Evolutionary conservation across 2,113 vertebrate genomes (phyloP), one percentile per base, ranked within the genome.

Genomic region (Rhadina sibilatrix): DNA sequence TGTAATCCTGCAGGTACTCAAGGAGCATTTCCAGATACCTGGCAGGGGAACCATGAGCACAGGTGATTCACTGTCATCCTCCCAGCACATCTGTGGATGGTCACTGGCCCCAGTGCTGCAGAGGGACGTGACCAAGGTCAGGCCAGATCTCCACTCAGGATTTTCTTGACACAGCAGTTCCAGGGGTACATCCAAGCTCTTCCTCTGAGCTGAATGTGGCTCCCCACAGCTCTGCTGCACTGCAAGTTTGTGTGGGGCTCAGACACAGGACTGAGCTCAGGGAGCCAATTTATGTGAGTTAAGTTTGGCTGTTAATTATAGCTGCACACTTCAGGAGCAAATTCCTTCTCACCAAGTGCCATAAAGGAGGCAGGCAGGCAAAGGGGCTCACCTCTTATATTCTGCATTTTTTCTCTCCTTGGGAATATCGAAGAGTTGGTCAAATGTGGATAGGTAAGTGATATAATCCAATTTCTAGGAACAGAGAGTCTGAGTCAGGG

Each of bases 1-100:
- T 99, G 97, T 99, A 99, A 89, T 99, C 99, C 97, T 99, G 99
- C 46, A 99, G 98, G 87, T 99, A 99, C 96, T 99, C 99, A 25
- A 99, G 98, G 56, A 99, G 98, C 98, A 99, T 99, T 96, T 99
- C 99, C 47, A 99, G 93, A 83, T 99, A 99, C 96, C 99, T 99
- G 93, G 44, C 12, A 93, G 25, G 92, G 44, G 27, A 93, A 83
- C 12, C 52, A 72, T 1, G 1, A 79, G 69, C 53, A 92, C 18
- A 93, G 42, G 53, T 22, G 76, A 89, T 38, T 83, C 59, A 37
- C 0, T 13, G 20, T 8, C 81, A 70, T 5, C 49, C 44, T 50
- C 17, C 31, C 38, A 33, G 4, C 38, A 24, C 44, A 46, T 6
- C 56, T 30, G 11, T 49, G 59, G 30, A 27, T 57, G 50, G 27